Evolutionary conservation across 2,113 vertebrate genomes (phyloP).

Genomic region (Anoplopoma fimbria): DNA sequence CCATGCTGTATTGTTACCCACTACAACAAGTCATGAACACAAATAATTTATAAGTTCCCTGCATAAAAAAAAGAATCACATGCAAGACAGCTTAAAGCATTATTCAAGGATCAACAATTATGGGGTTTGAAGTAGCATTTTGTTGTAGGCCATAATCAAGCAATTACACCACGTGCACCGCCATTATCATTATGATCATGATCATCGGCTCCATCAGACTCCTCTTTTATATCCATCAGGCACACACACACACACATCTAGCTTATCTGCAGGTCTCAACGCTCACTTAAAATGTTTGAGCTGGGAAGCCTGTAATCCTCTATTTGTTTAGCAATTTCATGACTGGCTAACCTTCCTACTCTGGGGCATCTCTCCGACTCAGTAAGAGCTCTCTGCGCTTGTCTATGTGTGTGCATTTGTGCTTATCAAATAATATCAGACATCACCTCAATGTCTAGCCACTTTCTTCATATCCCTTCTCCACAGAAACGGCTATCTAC

Average conservation of each 20-base stretch:
- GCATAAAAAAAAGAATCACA: neutral
- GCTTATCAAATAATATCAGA: slow-evolving; percentile 44
- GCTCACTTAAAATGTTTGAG: slow-evolving; percentile 38
- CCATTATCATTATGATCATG: neutral
- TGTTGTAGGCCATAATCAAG: slow-evolving; percentile 6
- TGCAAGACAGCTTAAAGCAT: neutral
- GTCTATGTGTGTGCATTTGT: slow-evolving; percentile 42
- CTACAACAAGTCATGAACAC: neutral
- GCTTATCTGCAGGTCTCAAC: slow-evolving; percentile 39
- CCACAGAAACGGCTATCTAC: neutral
- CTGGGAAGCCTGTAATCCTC: slow-evolving; percentile 52
- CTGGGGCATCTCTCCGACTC: slow-evolving; percentile 61
- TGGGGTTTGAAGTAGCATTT: neutral
- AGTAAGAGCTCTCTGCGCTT: slow-evolving; percentile 19
- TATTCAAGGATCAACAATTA: neutral
- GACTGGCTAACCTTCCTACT: slow-evolving; percentile 66
- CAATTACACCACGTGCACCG: slow-evolving; percentile 14
- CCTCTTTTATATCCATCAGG: slow-evolving; percentile 16
- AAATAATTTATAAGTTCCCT: neutral
- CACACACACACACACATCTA: slow-evolving; percentile 24
- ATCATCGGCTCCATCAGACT: neutral
- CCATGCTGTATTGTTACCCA: neutral
- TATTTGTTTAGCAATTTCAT: slow-evolving; percentile 78
- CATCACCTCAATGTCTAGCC: slow-evolving; percentile 35
- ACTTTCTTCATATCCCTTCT: neutral